Base-by-base conservation (phyloP, 2,113 vertebrate genomes). In the Bucco capensis region DNA sequence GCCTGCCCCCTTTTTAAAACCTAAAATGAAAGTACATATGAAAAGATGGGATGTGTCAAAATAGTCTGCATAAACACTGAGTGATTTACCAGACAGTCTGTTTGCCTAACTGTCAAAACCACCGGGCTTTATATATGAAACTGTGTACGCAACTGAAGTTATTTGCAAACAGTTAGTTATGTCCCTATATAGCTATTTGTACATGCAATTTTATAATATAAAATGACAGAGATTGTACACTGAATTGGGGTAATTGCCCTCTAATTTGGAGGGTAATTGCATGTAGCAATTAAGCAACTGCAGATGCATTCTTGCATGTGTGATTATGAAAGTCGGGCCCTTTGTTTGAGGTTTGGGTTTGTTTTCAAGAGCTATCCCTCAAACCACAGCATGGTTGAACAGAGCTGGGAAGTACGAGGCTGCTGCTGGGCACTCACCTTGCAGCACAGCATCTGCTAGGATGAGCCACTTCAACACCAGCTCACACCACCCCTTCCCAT, bases 201-300 rank as follows among this genome's bases (percentile, higher is more conserved):
- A 61, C 86, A 84, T 86, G 92, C 50, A 90, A 96, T 95, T 96
- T 93, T 90, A 92, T 92, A 92, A 88, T 93, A 90, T 78, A 94
- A 95, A 88, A 95, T 67, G 66, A 83, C 92, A 19, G 88, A 93
- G 90, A 95, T 94, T 95, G 93, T 94, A 35, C 86, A 82, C 77
- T 95, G 94, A 95, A 96, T 95, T 90, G 92, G 92, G 93, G 94
- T 95, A 96, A 95, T 95, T 95, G 93, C 93, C 95, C 95, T 95
- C 95, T 96, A 94, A 95, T 96, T 96, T 96, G 92, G 90, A 96
- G 93, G 93, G 93, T 94, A 95, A 95, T 95, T 96, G 96, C 96
- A 94, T 9, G 86, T 15, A 95, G 93, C 90, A 96, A 96, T 95
- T 96, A 96, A 96, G 93, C 94, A 95, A 96, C 94, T 93, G 94